phyloP scores from a whole-genome alignment of 2,797 vertebrate genomes.

The Nannoperca obscura region DNA sequence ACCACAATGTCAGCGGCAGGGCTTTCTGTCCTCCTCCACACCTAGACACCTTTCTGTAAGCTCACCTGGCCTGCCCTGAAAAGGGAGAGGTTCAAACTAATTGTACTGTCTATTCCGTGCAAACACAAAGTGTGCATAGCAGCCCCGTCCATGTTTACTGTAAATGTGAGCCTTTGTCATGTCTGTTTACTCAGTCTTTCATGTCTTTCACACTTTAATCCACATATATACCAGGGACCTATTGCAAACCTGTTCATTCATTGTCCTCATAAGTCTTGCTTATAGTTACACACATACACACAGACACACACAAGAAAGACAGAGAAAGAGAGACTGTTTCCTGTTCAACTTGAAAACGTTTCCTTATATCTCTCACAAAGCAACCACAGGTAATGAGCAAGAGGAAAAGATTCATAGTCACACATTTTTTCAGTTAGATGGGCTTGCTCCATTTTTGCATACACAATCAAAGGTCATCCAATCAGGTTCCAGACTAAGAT shows the following conservation, averaged over 20 bases:
- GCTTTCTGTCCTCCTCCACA: slow-evolving; percentile 30
- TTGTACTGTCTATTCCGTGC: slow-evolving; percentile 60
- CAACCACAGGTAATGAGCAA: background rate
- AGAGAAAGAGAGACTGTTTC: background rate
- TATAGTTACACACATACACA: slow-evolving; percentile 24
- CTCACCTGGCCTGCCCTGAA: slow-evolving; percentile 73
- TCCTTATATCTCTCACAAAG: background rate
- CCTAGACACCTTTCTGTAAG: slow-evolving; percentile 65
- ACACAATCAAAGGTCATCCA: slow-evolving; percentile 37
- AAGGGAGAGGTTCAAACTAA: slow-evolving; percentile 54
- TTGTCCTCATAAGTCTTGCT: slow-evolving; percentile 27
- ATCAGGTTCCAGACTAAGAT: slow-evolving; percentile 11
- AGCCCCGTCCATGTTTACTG: slow-evolving; percentile 76
- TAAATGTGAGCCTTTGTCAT: slow-evolving; percentile 75
- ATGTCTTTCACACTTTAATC: slow-evolving; percentile 67
- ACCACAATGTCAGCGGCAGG: slow-evolving; percentile 6
- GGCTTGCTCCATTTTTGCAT: slow-evolving; percentile 28
- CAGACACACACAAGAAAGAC: slow-evolving; percentile 4
- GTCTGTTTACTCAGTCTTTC: slow-evolving; percentile 70
- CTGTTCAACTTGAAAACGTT: background rate
- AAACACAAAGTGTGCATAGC: slow-evolving; percentile 63
- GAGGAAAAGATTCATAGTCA: background rate
- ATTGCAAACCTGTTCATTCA: slow-evolving; percentile 43
- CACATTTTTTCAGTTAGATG: background rate
- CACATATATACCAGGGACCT: slow-evolving; percentile 54